Conservation (phyloP, 1,140 invertebrate genomes). For the Papilio machaon region DNA sequence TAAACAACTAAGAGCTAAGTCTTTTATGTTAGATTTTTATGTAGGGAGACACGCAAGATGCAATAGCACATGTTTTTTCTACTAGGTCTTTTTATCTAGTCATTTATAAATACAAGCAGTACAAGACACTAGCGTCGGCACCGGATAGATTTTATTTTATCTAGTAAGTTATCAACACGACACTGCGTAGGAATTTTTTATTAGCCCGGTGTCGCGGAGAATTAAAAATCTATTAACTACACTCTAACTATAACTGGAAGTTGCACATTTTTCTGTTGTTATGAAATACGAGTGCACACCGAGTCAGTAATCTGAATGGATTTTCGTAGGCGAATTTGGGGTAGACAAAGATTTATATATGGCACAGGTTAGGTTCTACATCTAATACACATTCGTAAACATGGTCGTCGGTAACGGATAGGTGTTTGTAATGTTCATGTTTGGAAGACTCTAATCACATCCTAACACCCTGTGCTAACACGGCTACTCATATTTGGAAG, state of each 20-base stretch:
- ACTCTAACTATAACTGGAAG: no score
- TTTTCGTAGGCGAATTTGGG: not conserved
- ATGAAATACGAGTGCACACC: not conserved
- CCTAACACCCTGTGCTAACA: not conserved
- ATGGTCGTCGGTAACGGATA: not conserved
- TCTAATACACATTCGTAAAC: not conserved
- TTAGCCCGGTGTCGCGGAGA: not conserved
- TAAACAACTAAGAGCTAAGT: constrained; percentile 8
- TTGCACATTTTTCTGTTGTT: not conserved
- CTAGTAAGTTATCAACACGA: not conserved
- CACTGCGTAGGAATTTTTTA: not conserved
- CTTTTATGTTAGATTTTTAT: not conserved
- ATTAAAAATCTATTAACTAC: no score
- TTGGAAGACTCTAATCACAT: no score
- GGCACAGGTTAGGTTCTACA: not conserved
- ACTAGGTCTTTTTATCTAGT: no score
- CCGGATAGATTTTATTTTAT: no score
- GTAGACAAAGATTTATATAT: not conserved
- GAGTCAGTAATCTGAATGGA: not conserved
- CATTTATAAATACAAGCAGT: no score
- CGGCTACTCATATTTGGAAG: no score
- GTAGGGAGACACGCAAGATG: not conserved
- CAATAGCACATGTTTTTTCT: no score
- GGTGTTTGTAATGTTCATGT: no score
- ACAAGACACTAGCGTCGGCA: not conserved